Percentiles rank a stretch among this genome's conserved stretches.
These are phyloP conservation scores for Pampusana beccarii DNA, from an alignment of 2,113 vertebrate genomes.

Conservation along the genomic window DNA sequence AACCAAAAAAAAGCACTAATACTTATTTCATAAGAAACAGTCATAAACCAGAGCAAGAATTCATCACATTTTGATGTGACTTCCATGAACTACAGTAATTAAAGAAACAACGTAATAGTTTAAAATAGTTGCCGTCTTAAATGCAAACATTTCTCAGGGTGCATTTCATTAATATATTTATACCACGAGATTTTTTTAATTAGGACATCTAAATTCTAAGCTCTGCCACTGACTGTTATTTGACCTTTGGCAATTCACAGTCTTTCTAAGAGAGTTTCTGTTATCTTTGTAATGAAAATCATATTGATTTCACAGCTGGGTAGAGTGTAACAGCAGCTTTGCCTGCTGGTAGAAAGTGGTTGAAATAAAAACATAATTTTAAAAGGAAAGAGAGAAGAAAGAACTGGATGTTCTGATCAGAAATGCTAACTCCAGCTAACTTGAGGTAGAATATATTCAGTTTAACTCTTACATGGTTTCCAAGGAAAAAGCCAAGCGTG, in stretches of 20 bases:
- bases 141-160: slow-evolving; percentile 46
- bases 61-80: background rate
- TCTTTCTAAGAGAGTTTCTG: slow-evolving; percentile 65
- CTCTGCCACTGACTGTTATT: slow-evolving; percentile 62
- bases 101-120: slow-evolving; percentile 17
- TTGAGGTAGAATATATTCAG: background rate
- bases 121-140: slow-evolving; percentile 25
- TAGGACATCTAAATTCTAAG: slow-evolving; percentile 64
- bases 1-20: background rate
- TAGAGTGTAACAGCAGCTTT: slow-evolving; percentile 64
- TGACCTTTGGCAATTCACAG: slow-evolving; percentile 69
- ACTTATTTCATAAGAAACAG: background rate
- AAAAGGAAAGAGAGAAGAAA: slow-evolving; percentile 60
- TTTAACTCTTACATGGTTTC: slow-evolving; percentile 16
- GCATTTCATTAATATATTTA: slow-evolving; percentile 64
- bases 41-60: background rate
- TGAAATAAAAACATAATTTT: slow-evolving; percentile 69
- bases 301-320: slow-evolving; percentile 72
- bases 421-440: slow-evolving; percentile 53
- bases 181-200: slow-evolving; percentile 58
- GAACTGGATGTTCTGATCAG: slow-evolving; percentile 55
- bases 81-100: slow-evolving; percentile 28
- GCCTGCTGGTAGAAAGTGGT: slow-evolving; percentile 57
- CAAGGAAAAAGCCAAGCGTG: background rate
- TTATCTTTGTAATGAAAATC: slow-evolving; percentile 73